Evolutionary conservation across 2,888 invertebrate species (phyloP).

Genomic region (Thyatira batis): DNA sequence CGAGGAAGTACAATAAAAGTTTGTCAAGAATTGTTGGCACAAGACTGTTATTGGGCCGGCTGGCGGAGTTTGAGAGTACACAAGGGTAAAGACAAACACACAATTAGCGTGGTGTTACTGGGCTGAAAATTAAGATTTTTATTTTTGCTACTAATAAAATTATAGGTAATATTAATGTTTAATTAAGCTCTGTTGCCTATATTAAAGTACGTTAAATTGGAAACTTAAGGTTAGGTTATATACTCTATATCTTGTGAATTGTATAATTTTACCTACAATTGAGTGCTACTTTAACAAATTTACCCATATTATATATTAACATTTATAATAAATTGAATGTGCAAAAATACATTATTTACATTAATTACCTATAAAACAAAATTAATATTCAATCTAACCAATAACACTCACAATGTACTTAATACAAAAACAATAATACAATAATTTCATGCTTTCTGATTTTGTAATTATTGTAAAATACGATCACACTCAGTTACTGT

Average conservation of each 20-base stretch:
- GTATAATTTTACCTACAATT: too few species aligned
- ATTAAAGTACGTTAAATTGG: too few species aligned
- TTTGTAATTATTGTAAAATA: not conserved
- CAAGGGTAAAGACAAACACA: slow-evolving; percentile 34
- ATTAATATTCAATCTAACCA: not conserved
- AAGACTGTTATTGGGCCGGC: slow-evolving; percentile 26
- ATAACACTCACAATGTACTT: not conserved
- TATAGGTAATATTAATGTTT: too few species aligned
- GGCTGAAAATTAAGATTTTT: not conserved
- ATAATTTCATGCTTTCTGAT: not conserved
- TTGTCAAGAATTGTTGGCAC: slow-evolving; percentile 37
- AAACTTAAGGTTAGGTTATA: too few species aligned
- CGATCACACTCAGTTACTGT: not conserved
- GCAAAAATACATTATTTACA: not conserved
- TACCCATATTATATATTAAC: not conserved
- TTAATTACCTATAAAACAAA: not conserved
- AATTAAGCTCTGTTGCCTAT: too few species aligned
- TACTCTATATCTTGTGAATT: too few species aligned
- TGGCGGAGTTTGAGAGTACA: slow-evolving; percentile 22
- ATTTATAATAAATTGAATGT: too few species aligned
- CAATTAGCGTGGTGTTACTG: slow-evolving; percentile 27
- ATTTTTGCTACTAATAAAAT: not conserved
- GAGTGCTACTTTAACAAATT: too few species aligned
- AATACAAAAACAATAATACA: not conserved
- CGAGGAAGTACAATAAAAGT: slow-evolving; percentile 14